Percentiles rank a stretch among this genome's conserved stretches.
phyloP scores from a whole-genome alignment of 2,888 invertebrate species.

The Polymixis flavicincta region DNA sequence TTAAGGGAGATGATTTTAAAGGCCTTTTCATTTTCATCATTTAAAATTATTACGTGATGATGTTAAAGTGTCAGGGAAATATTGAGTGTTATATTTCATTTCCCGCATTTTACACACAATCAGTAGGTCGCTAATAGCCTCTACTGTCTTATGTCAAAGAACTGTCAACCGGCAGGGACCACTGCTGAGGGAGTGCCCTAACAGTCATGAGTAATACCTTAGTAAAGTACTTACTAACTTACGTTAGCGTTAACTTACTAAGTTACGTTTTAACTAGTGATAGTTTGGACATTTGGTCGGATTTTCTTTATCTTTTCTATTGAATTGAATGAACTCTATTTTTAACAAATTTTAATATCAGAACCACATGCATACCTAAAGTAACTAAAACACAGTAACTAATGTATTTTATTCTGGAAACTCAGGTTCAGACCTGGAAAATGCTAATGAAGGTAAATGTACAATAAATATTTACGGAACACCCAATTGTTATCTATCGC shows the following conservation, averaged over 20 bases:
- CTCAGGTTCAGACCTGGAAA: slow-evolving; percentile 3
- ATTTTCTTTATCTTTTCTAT: not conserved
- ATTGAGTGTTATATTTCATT: not conserved
- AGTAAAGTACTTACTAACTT: no score
- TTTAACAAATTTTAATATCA: not conserved
- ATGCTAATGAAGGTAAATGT: slow-evolving; percentile 35
- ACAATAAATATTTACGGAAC: slow-evolving; percentile 36
- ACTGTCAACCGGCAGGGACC: not conserved
- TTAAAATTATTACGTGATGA: slow-evolving; percentile 18
- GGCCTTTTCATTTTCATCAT: slow-evolving; percentile 17
- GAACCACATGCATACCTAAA: not conserved
- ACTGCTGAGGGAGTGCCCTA: not conserved
- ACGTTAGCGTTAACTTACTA: no score
- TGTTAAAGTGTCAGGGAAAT: slow-evolving; percentile 6
- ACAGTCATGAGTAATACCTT: not conserved
- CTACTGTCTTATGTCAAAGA: not conserved
- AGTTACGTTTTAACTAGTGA: not conserved
- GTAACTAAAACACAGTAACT: not conserved
- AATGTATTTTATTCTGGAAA: not conserved
- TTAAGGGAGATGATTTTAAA: slow-evolving; percentile 26
- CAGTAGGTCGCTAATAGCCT: not conserved
- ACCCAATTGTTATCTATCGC: slow-evolving; percentile 40
- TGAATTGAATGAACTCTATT: not conserved
- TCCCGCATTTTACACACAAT: not conserved
- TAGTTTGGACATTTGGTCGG: not conserved